Percentiles rank a stretch among this genome's conserved stretches.
phyloP scores from a whole-genome alignment of 92 coral and sea anemone species.

The Epizoanthus ramosus region DNA sequence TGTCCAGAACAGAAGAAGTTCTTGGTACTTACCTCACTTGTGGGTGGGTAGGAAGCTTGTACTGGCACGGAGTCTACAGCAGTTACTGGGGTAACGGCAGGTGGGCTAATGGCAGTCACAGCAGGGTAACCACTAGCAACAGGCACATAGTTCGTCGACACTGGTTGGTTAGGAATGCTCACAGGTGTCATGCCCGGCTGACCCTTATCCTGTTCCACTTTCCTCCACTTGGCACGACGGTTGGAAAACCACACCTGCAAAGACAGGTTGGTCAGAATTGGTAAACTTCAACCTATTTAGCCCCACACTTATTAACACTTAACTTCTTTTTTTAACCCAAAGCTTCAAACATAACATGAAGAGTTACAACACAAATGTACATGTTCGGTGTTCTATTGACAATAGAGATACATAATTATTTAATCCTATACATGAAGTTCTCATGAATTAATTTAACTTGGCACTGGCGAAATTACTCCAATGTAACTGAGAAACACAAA shows the following conservation, averaged over 20 bases:
- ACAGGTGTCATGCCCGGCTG: conserved; percentile 61
- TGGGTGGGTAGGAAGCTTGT: conserved; percentile 29
- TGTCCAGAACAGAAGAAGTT: background rate
- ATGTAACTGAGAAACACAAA: no score
- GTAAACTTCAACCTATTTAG: background rate
- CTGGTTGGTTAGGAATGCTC: conserved; percentile 66
- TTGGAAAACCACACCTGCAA: conserved; percentile 96
- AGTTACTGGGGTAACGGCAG: conserved; percentile 22
- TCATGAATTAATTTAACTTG: no score
- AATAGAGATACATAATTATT: no score
- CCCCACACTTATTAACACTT: no score
- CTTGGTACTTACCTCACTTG: conserved; percentile 30
- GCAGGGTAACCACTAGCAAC: conserved; percentile 28
- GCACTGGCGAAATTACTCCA: no score
- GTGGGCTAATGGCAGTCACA: conserved; percentile 25
- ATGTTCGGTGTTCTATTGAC: no score
- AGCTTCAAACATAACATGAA: no score
- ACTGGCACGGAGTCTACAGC: conserved; percentile 28
- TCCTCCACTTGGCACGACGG: conserved; percentile 93
- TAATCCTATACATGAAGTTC: no score
- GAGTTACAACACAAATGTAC: no score
- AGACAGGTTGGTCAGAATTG: background rate
- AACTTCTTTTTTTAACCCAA: no score
- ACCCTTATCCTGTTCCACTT: conserved; percentile 67
- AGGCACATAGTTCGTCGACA: conserved; percentile 74